Conservation (phyloP, 2,888 invertebrate species). For the Clanis bilineata region DNA sequence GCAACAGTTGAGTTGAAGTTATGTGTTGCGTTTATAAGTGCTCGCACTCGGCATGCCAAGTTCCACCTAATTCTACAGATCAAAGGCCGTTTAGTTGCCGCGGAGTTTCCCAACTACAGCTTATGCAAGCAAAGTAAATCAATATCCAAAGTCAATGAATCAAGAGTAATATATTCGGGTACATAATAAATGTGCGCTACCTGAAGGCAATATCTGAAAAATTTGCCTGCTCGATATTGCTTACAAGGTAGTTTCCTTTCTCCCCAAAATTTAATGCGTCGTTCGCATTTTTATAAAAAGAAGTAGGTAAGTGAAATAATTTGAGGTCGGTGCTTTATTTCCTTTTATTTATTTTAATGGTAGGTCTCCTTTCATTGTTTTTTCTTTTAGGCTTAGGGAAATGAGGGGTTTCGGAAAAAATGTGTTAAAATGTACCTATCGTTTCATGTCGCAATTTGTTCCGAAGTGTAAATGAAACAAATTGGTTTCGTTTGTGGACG, state of each 20-base stretch:
- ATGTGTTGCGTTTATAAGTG: constrained; percentile 33
- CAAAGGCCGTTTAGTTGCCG: constrained; percentile 47
- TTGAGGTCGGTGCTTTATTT: constrained; percentile 79
- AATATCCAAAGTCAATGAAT: constrained; percentile 82
- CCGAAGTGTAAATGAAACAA: constrained; percentile 58
- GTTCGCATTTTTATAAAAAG: constrained; percentile 82
- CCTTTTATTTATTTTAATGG: constrained; percentile 82
- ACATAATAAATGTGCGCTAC: constrained; percentile 83
- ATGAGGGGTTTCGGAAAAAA: constrained; percentile 59
- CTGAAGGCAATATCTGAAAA: constrained; percentile 83
- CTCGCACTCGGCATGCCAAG: constrained; percentile 37
- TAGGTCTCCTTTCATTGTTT: constrained; percentile 75
- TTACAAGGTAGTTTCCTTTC: constrained; percentile 82
- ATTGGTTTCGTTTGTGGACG: constrained; percentile 54
- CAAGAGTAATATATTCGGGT: constrained; percentile 83
- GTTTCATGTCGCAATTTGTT: constrained; percentile 60
- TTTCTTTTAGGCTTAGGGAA: constrained; percentile 65
- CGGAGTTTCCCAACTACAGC: constrained; percentile 70
- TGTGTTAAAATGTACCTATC: constrained; percentile 59
- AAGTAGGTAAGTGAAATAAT: constrained; percentile 82
- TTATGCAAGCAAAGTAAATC: constrained; percentile 82
- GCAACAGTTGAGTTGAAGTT: constrained; percentile 27
- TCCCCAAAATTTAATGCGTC: constrained; percentile 82
- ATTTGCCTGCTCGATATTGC: constrained; percentile 83
- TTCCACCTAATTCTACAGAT: constrained; percentile 60